Evolutionary conservation across 1,140 invertebrate species (phyloP).

Genomic region (Cyclina sinensis): DNA sequence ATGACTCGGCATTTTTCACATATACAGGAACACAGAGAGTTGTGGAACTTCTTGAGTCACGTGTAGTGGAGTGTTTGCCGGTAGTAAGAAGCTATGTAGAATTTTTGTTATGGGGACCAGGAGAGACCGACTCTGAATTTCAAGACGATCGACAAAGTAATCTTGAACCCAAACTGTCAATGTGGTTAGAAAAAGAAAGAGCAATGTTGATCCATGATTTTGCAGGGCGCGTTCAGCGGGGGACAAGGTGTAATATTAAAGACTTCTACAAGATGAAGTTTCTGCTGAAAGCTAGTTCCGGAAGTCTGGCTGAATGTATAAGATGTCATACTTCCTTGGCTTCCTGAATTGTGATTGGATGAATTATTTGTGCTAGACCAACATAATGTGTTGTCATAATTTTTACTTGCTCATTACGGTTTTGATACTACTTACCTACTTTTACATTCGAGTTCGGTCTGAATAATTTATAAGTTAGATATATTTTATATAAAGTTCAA

Average conservation of each 20-base stretch:
- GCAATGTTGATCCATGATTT: conserved; percentile 75
- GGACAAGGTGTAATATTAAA: conserved; percentile 70
- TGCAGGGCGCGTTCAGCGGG: conserved; percentile 70
- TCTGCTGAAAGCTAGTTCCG: conserved; percentile 82
- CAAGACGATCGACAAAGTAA: conserved; percentile 70
- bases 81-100: conserved; percentile 80
- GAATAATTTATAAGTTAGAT: no score
- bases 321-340: conserved; percentile 63
- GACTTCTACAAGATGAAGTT: conserved; percentile 84
- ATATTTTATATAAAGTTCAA: no score
- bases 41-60: conserved; percentile 74
- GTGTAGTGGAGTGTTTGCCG: conserved; percentile 77
- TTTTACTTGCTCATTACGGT: no score
- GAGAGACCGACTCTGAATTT: conserved; percentile 62
- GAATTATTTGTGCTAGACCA: no score
- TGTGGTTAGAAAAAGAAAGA: conserved; percentile 82
- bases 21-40: conserved; percentile 74
- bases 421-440: no score
- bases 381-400: no score
- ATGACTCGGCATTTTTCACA: conserved; percentile 65
- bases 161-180: conserved; percentile 80
- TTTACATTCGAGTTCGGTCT: no score
- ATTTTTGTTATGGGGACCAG: conserved; percentile 82
- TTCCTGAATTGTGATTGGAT: background rate
- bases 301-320: conserved; percentile 81